Evolutionary conservation across 2,888 invertebrate genomes (phyloP), one percentile per base, ranked within the genome.

Genomic region (Drosophila mimetica): DNA sequence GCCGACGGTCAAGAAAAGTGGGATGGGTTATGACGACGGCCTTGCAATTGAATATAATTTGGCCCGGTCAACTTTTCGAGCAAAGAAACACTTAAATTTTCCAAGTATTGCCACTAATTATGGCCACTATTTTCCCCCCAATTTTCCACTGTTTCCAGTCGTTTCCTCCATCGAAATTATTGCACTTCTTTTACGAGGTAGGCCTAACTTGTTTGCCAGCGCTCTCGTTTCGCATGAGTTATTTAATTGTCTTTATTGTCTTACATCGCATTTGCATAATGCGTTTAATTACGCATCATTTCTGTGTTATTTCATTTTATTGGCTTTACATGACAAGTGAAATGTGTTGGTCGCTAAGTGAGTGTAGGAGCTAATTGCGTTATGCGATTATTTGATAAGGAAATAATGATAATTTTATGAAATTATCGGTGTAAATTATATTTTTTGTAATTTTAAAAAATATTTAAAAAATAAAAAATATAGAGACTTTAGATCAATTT

Each of bases 261-360:
- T 55, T 47, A 55, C 57, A 69, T 28, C 28, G 47, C 41, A 57
- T 70, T 67, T 67, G 57, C 71, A 70, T 70, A 67, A 70, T 67
- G 50, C 54, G 30, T 63, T 70, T 70, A 70, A 70, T 70, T 70
- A 61, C 44, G 48, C 57, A 66, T 66, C 39, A 54, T 63, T 70
- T 54, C 16, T n/a, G 39, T 42, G 70, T 55, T 42, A 28, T 72
- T 63, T 64, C 39, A 36, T 44, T 51, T 59, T 48, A 71, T 59
- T 59, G 50, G 59, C 46, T 59, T 67, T 46, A 59, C 67, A 71
- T 67, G 67, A 59, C 61, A 51, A 44, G 50, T 22, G 53, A 52
- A 64, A 64, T 42, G 63, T 13, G 41, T n/a, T 42, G 41, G 11
- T n/a, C n/a, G 41, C 41, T 34, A 59, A 59, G 32, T 64, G 30